Evolutionary conservation across 2,113 vertebrate genomes (phyloP).

Genomic region (Phasianus colchicus): DNA sequence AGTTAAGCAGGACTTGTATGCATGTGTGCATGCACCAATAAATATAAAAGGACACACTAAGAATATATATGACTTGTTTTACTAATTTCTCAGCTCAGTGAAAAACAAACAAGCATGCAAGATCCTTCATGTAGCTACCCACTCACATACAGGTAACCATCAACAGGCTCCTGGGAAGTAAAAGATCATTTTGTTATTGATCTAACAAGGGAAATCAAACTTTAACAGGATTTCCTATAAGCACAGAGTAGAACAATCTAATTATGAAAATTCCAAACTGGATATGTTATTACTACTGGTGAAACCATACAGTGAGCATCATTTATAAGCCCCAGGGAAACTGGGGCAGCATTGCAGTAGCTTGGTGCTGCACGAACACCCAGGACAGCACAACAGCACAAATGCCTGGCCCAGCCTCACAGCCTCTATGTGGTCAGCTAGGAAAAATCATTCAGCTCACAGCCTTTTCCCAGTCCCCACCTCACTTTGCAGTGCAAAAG

Average conservation of each 20-base stretch:
- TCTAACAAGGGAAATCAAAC: conserved; percentile 62
- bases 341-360: neutral
- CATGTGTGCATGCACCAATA: neutral
- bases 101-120: conserved; percentile 18
- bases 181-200: conserved; percentile 62
- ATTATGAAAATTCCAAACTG: conserved; percentile 34
- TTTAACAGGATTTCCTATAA: conserved; percentile 53
- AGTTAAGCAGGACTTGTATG: neutral
- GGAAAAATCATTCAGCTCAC: neutral
- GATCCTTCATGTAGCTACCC: conserved; percentile 4
- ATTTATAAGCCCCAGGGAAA: conserved; percentile 2
- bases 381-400: neutral
- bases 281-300: neutral
- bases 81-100: conserved; percentile 9
- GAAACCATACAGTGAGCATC: conserved; percentile 8
- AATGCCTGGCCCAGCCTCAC: neutral
- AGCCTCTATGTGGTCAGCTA: neutral
- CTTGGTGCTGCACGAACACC: neutral
- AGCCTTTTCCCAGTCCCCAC: neutral
- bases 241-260: conserved; percentile 49
- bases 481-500: neutral
- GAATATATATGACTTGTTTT: conserved; percentile 6
- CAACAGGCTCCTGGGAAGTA: conserved; percentile 39
- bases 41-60: neutral
- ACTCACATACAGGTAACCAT: conserved; percentile 2